Conservation (phyloP, 2,797 vertebrate species). For the Takifugu rubripes region DNA sequence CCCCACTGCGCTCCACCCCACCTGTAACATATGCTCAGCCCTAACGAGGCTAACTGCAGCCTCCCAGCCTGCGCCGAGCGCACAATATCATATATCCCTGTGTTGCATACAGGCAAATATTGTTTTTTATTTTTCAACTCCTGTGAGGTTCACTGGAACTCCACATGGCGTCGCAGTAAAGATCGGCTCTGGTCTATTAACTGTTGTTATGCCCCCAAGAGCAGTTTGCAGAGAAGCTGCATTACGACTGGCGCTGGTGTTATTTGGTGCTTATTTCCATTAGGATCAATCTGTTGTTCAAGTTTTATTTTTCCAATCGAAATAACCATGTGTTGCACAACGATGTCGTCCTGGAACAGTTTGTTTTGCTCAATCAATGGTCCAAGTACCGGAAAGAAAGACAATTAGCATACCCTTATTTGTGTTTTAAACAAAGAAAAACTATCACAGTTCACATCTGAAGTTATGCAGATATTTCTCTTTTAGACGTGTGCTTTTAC, state of each 20-base stretch:
- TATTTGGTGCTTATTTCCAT: constrained; percentile 10
- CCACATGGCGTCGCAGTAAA: constrained; percentile 22
- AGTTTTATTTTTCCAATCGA: background rate
- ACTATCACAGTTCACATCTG: no score
- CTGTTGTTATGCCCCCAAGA: constrained; percentile 15
- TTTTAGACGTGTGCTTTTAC: no score
- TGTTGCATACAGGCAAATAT: constrained; percentile 30
- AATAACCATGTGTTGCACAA: background rate
- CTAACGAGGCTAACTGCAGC: constrained; percentile 56
- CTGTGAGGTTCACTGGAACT: constrained; percentile 10
- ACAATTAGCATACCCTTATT: no score
- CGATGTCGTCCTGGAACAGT: background rate
- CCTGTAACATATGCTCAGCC: constrained; percentile 73
- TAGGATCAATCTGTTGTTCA: background rate
- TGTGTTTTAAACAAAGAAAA: no score
- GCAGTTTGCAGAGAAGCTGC: constrained; percentile 6
- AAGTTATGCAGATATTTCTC: no score
- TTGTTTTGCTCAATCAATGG: background rate
- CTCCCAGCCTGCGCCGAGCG: constrained; percentile 49
- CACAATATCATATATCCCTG: constrained; percentile 54
- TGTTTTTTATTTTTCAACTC: constrained; percentile 36
- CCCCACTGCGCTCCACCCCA: constrained; percentile 69
- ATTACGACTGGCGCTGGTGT: background rate
- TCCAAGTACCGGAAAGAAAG: background rate
- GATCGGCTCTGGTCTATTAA: constrained; percentile 20